Evolutionary conservation across 1,140 invertebrate species (phyloP).

Genomic region (Drosophila oshimai): DNA sequence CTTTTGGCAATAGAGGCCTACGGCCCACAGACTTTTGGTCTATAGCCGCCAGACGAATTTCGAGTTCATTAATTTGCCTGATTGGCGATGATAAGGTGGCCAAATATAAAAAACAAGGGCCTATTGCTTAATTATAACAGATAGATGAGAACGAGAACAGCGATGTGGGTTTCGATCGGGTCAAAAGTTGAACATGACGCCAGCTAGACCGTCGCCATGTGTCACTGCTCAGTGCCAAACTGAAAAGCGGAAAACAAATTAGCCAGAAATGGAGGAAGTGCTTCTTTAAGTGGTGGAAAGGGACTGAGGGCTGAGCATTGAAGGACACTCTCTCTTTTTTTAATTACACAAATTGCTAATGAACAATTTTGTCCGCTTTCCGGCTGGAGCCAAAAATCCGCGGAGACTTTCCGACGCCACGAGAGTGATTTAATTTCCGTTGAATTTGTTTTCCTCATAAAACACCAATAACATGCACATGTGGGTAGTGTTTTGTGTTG

Average conservation of each 20-base stretch:
- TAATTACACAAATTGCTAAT: constrained; percentile 74
- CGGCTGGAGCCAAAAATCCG: constrained; percentile 40
- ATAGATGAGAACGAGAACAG: too few relatives aligned
- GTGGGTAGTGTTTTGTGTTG: background rate
- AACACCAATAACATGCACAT: constrained; percentile 1
- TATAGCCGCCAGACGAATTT: constrained; percentile 18
- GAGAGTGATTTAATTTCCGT: constrained; percentile 35
- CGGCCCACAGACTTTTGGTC: constrained; percentile 1
- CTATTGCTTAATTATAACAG: constrained; percentile 30
- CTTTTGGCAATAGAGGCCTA: constrained; percentile 23
- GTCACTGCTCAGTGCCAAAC: too few relatives aligned
- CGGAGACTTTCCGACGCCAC: constrained; percentile 45
- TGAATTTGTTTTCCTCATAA: constrained; percentile 29
- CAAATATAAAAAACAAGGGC: constrained; percentile 18
- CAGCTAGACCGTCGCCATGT: constrained; percentile 61
- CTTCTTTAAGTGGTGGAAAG: background rate
- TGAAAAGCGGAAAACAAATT: constrained; percentile 64
- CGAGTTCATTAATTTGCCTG: constrained; percentile 62
- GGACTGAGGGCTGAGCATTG: background rate
- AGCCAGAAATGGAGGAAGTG: background rate
- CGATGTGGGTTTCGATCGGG: constrained; percentile 22
- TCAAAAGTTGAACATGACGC: constrained; percentile 71
- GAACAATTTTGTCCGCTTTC: constrained; percentile 33
- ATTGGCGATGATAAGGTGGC: constrained; percentile 57
- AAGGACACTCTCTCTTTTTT: constrained; percentile 56